phyloP scores from a whole-genome alignment of 2,888 invertebrate species.

The Archips crataeganus region DNA sequence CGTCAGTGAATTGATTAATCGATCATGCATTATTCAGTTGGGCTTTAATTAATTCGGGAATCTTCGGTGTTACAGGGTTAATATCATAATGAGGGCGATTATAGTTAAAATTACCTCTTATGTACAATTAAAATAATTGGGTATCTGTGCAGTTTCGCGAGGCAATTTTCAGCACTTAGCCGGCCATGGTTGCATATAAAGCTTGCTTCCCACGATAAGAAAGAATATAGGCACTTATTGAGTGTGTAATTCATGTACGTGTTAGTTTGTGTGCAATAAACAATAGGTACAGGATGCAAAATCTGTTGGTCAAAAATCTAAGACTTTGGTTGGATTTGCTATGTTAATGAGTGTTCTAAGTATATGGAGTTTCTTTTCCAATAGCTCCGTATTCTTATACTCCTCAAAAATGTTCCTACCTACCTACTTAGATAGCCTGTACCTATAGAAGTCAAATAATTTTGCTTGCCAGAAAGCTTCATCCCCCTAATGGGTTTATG shows the following conservation, averaged over 20 bases:
- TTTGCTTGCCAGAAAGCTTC: too few relatives aligned
- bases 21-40: conserved; percentile 67
- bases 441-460: too few relatives aligned
- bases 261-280: not conserved
- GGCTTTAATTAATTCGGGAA: conserved; percentile 58
- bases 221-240: not conserved
- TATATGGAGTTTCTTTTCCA: too few relatives aligned
- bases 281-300: too few relatives aligned
- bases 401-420: too few relatives aligned
- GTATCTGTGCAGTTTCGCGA: conserved; percentile 47
- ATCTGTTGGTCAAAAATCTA: too few relatives aligned
- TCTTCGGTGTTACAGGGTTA: conserved; percentile 43
- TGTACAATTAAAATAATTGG: conserved; percentile 46
- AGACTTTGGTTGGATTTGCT: too few relatives aligned
- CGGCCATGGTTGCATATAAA: conserved; percentile 16
- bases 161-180: conserved; percentile 42
- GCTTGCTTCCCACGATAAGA: not conserved
- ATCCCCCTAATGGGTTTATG: too few relatives aligned
- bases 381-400: too few relatives aligned
- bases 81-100: conserved; percentile 55
- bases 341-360: too few relatives aligned
- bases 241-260: not conserved
- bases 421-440: too few relatives aligned
- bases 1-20: conserved; percentile 63
- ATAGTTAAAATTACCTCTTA: conserved; percentile 52